phyloP scores from a whole-genome alignment of 2,888 invertebrate genomes.

The Acanthosoma haemorrhoidale region DNA sequence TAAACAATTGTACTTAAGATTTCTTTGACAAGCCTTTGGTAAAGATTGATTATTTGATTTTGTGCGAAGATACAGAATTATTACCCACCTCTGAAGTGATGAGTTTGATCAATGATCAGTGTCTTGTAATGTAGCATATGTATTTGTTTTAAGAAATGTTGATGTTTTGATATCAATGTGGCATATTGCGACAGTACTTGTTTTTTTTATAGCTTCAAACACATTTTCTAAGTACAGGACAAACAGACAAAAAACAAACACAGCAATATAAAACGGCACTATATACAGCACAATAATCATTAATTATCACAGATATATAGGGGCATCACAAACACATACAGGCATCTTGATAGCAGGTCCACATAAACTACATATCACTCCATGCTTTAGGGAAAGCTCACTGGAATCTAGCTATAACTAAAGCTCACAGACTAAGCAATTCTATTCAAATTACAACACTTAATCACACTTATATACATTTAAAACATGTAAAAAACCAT shows the following conservation, averaged over 20 bases:
- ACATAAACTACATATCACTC: background rate
- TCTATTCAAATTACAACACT: background rate
- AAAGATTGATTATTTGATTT: too few species aligned
- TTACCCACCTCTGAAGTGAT: background rate
- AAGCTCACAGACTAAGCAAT: constrained; percentile 12
- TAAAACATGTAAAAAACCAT: background rate
- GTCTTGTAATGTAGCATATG: too few species aligned
- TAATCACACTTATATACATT: background rate
- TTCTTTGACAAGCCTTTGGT: too few species aligned
- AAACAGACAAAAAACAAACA: constrained; percentile 9
- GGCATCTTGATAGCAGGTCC: background rate
- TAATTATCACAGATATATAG: background rate
- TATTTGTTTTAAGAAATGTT: background rate
- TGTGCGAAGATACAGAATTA: background rate
- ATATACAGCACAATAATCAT: background rate
- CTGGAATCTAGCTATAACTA: constrained; percentile 4
- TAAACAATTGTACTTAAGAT: too few species aligned
- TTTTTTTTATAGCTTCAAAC: too few species aligned
- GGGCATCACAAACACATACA: constrained; percentile 1
- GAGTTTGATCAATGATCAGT: too few species aligned
- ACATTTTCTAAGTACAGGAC: background rate
- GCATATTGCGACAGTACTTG: too few species aligned
- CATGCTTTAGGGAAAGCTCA: constrained; percentile 1
- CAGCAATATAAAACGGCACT: constrained; percentile 1
- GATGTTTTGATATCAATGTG: too few species aligned